These are phyloP conservation scores for Scaptodrosophila latifasciaeformis DNA, from an alignment of 2,888 invertebrate species.

Conservation along the genomic window DNA sequence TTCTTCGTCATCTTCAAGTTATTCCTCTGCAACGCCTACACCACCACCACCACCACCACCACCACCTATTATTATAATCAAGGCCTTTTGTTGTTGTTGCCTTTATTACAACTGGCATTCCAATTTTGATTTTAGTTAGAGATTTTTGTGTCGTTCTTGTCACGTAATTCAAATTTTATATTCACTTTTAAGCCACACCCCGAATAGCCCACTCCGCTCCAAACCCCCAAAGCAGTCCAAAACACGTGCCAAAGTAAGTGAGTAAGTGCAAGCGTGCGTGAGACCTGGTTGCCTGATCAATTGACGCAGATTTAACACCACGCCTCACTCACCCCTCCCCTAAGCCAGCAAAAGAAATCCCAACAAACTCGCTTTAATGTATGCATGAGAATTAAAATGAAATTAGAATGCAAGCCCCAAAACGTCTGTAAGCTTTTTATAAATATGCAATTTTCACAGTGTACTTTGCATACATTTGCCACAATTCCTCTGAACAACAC, in stretches of 20 bases:
- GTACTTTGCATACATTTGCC: conserved; percentile 42
- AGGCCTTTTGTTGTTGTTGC: conserved; percentile 13
- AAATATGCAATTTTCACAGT: conserved; percentile 52
- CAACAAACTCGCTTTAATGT: conserved; percentile 5
- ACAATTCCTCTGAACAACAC: too few species aligned
- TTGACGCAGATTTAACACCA: conserved; percentile 37
- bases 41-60: too few species aligned
- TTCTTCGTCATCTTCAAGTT: too few species aligned
- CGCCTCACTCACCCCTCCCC: not conserved
- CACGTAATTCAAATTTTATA: conserved; percentile 69
- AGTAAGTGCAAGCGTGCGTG: conserved; percentile 26
- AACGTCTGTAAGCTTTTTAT: conserved; percentile 35
- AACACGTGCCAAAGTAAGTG: conserved; percentile 24
- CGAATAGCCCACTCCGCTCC: not conserved
- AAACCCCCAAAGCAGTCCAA: not conserved
- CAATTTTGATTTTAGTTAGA: conserved; percentile 44
- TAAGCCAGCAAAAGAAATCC: not conserved
- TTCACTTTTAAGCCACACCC: conserved; percentile 43
- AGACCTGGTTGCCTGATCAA: conserved; percentile 43
- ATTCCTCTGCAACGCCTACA: too few species aligned
- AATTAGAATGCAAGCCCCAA: conserved; percentile 53
- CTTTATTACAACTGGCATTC: conserved; percentile 28
- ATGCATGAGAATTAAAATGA: conserved; percentile 47
- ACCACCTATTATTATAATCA: too few species aligned
- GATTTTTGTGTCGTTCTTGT: conserved; percentile 39